Evolutionary conservation across 2,113 vertebrate genomes (phyloP).

Genomic region (Nicator chloris): DNA sequence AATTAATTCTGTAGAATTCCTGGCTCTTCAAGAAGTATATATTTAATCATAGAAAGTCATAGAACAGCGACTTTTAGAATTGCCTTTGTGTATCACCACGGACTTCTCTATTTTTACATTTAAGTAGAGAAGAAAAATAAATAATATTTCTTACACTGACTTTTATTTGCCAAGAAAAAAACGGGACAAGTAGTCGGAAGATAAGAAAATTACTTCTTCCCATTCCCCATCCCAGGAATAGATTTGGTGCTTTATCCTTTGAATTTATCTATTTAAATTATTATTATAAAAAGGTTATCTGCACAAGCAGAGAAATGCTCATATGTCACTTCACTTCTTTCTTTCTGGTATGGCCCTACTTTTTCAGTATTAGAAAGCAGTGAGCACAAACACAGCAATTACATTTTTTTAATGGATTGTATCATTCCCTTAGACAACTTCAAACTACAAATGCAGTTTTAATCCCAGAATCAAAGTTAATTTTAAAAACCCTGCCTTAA

Average conservation of each 20-base stretch:
- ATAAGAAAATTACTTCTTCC: background rate
- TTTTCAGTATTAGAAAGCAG: background rate
- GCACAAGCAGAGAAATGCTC: background rate
- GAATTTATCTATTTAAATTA: background rate
- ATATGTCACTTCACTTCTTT: background rate
- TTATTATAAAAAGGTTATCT: background rate
- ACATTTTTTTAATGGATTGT: background rate
- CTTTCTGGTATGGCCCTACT: background rate
- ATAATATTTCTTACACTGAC: background rate
- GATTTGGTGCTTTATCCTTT: background rate
- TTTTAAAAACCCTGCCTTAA: background rate
- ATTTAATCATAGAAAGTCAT: background rate
- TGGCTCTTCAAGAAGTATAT: background rate
- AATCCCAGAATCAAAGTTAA: background rate
- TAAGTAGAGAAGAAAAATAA: background rate
- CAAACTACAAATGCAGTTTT: background rate
- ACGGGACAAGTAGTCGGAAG: background rate
- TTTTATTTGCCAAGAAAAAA: background rate
- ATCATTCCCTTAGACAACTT: background rate
- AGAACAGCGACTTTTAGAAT: background rate
- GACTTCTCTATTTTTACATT: background rate
- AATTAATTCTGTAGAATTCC: background rate
- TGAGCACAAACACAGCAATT: background rate
- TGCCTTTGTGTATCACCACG: background rate
- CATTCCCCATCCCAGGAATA: fast-evolving